Base-by-base conservation (phyloP, 2,797 vertebrate species). In the Paedocypris micromegethes region DNA sequence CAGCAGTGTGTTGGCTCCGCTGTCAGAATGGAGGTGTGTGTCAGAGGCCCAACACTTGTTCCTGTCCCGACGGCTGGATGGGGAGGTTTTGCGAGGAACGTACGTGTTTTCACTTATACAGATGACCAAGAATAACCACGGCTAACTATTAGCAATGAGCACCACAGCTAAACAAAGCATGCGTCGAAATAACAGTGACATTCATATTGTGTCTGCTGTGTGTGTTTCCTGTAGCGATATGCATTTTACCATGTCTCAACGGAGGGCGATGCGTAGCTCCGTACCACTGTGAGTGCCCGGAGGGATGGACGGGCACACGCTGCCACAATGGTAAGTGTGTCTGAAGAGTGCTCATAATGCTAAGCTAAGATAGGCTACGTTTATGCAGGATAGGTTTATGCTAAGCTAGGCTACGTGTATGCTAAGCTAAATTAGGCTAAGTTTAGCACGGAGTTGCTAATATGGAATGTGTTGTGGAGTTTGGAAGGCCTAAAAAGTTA, bases 1-100 rank as follows among this genome's bases (percentile, higher is more conserved):
- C 78, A 99, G 96, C 96, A 62, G 85, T 95, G 70, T 99, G 96
- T 72, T 92, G 95, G 82, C 86, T 97, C 77, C 93, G 91, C 0
- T 99, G 96, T 83, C 93, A 97, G 85, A 98, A 98, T 1, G 96
- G 96, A 57, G 96, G 95, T 0, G 6, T 91, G 77, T 99, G 96
- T 68, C 93, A 94, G 79, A 88, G 93, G 68, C 96, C 96, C 7
- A 98, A 98, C 67, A 90, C 85, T 23, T 99, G 96, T 71, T 90
- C 92, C 0, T 99, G 96, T 72, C 92, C 90, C 0, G 91, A 97
- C 0, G 95, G 96, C 64, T 99, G 96, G 96, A 99, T 97, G 95
- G 96, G 96, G 7, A 91, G 91, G 43, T 91, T 96, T 9, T 99
- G 96, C 74, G 95, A 98, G 78, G 95, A 98, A 75, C 94, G 96